These are phyloP conservation scores for Halcyon senegalensis DNA, from an alignment of 2,113 vertebrate genomes.

Conservation along the genomic window DNA sequence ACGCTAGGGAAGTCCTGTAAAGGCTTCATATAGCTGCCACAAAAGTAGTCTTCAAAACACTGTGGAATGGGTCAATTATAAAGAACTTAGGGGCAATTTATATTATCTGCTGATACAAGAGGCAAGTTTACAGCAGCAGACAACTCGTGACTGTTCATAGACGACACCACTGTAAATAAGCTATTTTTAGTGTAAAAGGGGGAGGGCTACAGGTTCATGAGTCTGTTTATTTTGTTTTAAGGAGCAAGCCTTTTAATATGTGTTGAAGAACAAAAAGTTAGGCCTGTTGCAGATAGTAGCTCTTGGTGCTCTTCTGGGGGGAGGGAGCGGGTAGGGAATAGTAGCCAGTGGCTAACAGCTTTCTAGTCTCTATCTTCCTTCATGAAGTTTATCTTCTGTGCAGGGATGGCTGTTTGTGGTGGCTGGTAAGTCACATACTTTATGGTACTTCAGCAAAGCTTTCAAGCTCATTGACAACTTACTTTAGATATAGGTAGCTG, in stretches of 20 bases:
- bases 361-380: conserved; percentile 21
- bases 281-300: not conserved
- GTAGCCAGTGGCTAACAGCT: not conserved
- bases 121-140: conserved; percentile 73
- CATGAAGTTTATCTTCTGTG: conserved; percentile 23
- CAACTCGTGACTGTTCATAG: conserved; percentile 79
- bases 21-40: not conserved
- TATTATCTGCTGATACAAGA: conserved; percentile 40
- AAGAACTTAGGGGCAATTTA: not conserved
- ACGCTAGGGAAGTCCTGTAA: not conserved
- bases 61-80: not conserved
- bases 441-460: conserved; percentile 38
- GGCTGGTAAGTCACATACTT: conserved; percentile 49
- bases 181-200: conserved; percentile 80
- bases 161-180: conserved; percentile 77
- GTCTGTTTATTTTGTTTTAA: conserved; percentile 71
- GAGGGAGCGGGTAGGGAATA: not conserved
- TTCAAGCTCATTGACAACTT: conserved; percentile 15
- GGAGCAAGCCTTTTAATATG: conserved; percentile 35
- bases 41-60: conserved; percentile 51
- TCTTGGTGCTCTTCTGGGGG: not conserved
- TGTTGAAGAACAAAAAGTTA: not conserved
- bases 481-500: not conserved
- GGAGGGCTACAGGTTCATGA: conserved; percentile 61
- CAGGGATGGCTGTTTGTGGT: conserved; percentile 43